Base-by-base conservation (phyloP, 2,888 invertebrate species). In the Seira musarum region DNA sequence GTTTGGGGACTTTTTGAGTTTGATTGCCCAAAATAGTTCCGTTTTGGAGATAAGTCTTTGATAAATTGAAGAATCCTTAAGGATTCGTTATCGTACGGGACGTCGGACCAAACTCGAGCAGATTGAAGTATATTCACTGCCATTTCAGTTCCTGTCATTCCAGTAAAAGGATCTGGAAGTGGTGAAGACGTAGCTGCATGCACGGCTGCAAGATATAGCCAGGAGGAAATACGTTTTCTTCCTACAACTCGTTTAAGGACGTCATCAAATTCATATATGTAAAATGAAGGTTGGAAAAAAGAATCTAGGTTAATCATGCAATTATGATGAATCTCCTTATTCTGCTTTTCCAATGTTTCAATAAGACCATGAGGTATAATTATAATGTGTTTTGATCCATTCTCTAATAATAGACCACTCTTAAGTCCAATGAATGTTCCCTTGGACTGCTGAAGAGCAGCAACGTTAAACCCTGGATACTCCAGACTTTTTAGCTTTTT, bases 91-190 rank as follows among this genome's bases (percentile, higher is more conserved):
- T 82, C 77, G 15, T 70, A 77, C 1, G 82, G 82, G n/a, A 72
- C 15, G 6, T 49, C 30, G 19, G 82, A 72, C 80, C 80, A 82
- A n/a, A 72, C 72, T 5, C 22, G 49, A 1, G 57, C 73, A 15
- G 76, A 77, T 40, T 82, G 77, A 6, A 82, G 46, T 1, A 83
- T 80, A 30, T 61, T n/a, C 6, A 82, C 21, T 19, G 82, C 79
- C 17, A 21, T 15, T 17, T 81, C 79, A 1, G 79, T 81, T 22
- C 79, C 81, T 0, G 82, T 80, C 6, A 82, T 13, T 30, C 66
- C 70, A 0, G 82, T 82, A 63, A 82, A 83, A 0, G 81, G 81
- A 65, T 83, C 82, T 17, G 75, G 75, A 0, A 82, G 25, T 1
- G 79, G 61, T 15, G 78, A 79, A 15, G 80, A 53, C 10, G 83